phyloP scores from a whole-genome alignment of 2,797 vertebrate genomes.

The Otolemur crassicaudatus region DNA sequence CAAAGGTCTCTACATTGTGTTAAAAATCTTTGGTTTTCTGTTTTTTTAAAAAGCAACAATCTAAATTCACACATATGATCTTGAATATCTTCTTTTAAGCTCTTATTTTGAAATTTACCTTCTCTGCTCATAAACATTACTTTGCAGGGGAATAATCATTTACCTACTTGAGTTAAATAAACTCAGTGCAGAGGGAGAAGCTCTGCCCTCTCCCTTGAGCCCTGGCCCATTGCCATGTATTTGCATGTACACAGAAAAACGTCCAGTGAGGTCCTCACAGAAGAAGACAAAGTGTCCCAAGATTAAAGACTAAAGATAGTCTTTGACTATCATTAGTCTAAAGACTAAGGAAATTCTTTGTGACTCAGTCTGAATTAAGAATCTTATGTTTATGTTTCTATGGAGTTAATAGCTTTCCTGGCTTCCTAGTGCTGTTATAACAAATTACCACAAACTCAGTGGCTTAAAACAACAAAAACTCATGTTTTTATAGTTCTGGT shows the following conservation, averaged over 20 bases:
- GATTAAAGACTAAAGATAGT: background rate
- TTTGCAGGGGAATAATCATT: background rate
- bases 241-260: background rate
- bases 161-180: background rate
- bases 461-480: background rate
- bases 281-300: background rate
- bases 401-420: background rate
- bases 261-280: background rate
- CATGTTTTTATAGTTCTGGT: background rate
- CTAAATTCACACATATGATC: constrained; percentile 9
- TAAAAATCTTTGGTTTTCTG: background rate
- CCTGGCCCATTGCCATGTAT: background rate
- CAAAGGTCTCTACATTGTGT: background rate
- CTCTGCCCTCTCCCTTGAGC: background rate
- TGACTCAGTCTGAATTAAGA: background rate
- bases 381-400: constrained; percentile 14
- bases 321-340: no score
- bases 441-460: background rate
- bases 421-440: background rate
- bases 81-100: background rate
- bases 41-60: background rate
- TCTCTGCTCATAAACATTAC: background rate
- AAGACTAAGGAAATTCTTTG: background rate
- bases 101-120: background rate
- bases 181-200: no score